phyloP scores from a whole-genome alignment of 2,888 invertebrate genomes.

The Habrosyne pyritoides region DNA sequence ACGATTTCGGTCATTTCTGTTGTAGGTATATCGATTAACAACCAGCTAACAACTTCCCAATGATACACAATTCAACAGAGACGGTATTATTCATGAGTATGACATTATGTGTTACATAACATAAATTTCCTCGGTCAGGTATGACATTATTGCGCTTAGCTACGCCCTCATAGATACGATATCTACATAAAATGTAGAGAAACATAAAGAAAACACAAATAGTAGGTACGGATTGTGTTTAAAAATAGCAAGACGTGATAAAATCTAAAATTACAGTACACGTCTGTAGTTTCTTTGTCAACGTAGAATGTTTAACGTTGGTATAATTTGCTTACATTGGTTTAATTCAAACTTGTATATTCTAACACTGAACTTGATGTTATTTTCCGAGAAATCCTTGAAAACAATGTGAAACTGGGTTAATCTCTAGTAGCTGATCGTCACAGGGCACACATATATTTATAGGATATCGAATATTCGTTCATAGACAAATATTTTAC shows the following conservation, averaged over 20 bases:
- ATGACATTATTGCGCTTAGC: conserved; percentile 2
- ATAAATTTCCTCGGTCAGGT: background rate
- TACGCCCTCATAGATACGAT: background rate
- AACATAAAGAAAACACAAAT: conserved; percentile 1
- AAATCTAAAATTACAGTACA: conserved; percentile 5
- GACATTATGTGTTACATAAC: conserved; percentile 4
- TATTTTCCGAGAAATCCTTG: background rate
- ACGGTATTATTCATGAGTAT: too few relatives aligned
- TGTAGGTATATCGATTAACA: background rate
- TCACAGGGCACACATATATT: too few relatives aligned
- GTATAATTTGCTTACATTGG: background rate
- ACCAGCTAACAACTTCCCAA: background rate
- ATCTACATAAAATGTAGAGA: background rate
- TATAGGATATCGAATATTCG: too few relatives aligned
- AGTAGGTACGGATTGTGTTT: background rate
- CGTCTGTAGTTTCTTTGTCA: conserved; percentile 2
- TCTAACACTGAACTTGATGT: background rate
- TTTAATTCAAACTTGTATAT: background rate
- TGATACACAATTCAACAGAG: conserved; percentile 1
- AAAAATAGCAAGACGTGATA: background rate
- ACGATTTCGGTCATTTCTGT: background rate
- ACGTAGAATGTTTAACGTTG: background rate
- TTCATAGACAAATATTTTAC: too few relatives aligned
- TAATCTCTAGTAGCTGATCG: too few relatives aligned
- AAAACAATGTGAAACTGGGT: background rate